These are phyloP conservation scores for Sciaenops ocellatus DNA, from an alignment of 2,797 vertebrate genomes.

Conservation along the genomic window DNA sequence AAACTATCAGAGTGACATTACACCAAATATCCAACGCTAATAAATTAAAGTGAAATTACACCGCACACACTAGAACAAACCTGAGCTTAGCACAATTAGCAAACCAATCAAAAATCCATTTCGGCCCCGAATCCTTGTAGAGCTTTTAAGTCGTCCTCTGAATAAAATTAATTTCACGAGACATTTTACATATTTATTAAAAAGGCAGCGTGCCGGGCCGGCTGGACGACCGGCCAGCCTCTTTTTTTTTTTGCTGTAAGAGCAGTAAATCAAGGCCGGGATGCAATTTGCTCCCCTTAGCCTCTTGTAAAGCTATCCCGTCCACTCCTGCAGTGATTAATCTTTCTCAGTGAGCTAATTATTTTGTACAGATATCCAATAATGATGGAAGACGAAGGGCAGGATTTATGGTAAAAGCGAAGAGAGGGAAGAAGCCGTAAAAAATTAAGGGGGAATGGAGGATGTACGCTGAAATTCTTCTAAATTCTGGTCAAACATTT, in stretches of 20 bases:
- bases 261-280: slow-evolving; percentile 84
- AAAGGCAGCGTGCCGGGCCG: slow-evolving; percentile 64
- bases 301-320: slow-evolving; percentile 90
- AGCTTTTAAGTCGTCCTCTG: slow-evolving; percentile 42
- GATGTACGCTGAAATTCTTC: slow-evolving; percentile 29
- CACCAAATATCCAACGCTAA: slow-evolving; percentile 68
- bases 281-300: slow-evolving; percentile 88
- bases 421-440: slow-evolving; percentile 74
- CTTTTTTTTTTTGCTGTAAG: slow-evolving; percentile 74
- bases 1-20: slow-evolving; percentile 70
- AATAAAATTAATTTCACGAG: slow-evolving; percentile 47
- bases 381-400: slow-evolving; percentile 86
- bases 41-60: slow-evolving; percentile 68
- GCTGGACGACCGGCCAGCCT: slow-evolving; percentile 56
- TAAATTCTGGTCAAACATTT: slow-evolving; percentile 38
- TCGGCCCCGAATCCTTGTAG: background rate
- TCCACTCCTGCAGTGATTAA: slow-evolving; percentile 86
- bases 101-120: slow-evolving; percentile 60
- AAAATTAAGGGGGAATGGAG: slow-evolving; percentile 54
- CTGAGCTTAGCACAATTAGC: slow-evolving; percentile 33
- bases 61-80: slow-evolving; percentile 46
- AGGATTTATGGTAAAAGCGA: slow-evolving; percentile 88
- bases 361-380: slow-evolving; percentile 91
- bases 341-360: slow-evolving; percentile 89
- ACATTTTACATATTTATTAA: slow-evolving; percentile 78